Evolutionary conservation across 2,113 vertebrate species (phyloP).

Genomic region (Eurystomus gularis): DNA sequence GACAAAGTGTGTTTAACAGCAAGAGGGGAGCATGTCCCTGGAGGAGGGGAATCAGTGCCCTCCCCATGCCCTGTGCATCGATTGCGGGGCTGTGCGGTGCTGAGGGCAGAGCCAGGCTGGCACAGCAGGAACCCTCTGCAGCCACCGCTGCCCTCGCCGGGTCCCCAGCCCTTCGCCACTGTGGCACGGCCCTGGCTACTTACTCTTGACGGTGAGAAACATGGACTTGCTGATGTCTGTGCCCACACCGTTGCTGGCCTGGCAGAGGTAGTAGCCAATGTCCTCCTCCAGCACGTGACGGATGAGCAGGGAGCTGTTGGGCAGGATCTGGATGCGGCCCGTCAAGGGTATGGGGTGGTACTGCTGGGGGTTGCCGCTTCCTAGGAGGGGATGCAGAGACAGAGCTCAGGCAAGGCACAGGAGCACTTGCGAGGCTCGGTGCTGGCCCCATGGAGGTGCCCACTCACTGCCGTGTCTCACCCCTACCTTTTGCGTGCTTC

Average conservation of each 20-base stretch:
- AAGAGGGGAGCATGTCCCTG: conserved; percentile 49
- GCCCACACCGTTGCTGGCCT: conserved; percentile 97
- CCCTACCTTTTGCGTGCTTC: conserved; percentile 93
- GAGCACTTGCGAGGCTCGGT: accelerated
- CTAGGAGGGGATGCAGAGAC: conserved; percentile 49
- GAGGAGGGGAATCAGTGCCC: conserved; percentile 51
- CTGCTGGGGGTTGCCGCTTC: conserved; percentile 95
- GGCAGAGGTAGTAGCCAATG: conserved; percentile 96
- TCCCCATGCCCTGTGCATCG: background rate
- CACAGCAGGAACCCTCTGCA: accelerated
- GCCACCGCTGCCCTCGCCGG: accelerated
- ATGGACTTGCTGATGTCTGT: conserved; percentile 99
- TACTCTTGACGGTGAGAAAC: conserved; percentile 97
- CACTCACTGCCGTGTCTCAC: accelerated
- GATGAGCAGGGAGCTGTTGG: conserved; percentile 94
- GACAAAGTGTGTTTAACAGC: conserved; percentile 71
- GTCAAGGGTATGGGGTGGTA: conserved; percentile 96
- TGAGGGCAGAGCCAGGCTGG: background rate
- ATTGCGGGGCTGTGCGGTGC: background rate
- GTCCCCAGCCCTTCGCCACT: accelerated
- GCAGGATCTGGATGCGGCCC: conserved; percentile 95
- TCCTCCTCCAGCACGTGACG: conserved; percentile 97
- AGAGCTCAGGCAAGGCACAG: background rate
- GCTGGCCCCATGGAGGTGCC: background rate
- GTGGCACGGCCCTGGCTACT: conserved; percentile 30